Conservation (phyloP, 2,888 invertebrate species). For the Caenorhabditis doughertyi region DNA sequence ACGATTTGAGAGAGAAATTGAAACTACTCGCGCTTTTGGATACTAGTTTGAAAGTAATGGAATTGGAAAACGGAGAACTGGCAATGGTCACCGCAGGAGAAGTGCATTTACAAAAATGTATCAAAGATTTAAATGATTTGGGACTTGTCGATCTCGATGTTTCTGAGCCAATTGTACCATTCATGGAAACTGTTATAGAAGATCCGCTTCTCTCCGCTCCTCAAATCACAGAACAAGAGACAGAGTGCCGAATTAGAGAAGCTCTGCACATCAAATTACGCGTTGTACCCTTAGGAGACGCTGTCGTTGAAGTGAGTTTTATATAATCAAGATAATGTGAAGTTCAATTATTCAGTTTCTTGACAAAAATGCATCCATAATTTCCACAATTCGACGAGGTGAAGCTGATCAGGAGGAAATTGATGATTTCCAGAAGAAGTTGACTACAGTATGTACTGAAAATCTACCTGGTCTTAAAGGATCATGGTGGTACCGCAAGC, state of each 20-base stretch:
- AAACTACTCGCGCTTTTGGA: conserved; percentile 77
- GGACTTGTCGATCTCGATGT: conserved; percentile 84
- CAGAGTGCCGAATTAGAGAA: conserved; percentile 77
- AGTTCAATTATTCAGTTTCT: conserved; percentile 59
- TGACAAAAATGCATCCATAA: conserved; percentile 63
- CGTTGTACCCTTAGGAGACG: conserved; percentile 74
- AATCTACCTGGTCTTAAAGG: conserved; percentile 76
- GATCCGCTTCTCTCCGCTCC: conserved; percentile 69
- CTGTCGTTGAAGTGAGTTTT: conserved; percentile 59
- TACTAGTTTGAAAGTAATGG: conserved; percentile 78
- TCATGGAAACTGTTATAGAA: conserved; percentile 93
- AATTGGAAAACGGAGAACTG: conserved; percentile 96
- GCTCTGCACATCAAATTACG: conserved; percentile 75
- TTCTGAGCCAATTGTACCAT: conserved; percentile 96
- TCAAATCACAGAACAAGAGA: conserved; percentile 76
- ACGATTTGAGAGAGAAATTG: conserved; percentile 73
- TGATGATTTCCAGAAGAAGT: conserved; percentile 58
- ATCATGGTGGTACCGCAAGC: conserved; percentile 78
- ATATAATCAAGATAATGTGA: no score
- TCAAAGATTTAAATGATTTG: conserved; percentile 90
- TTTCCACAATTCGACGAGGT: conserved; percentile 70
- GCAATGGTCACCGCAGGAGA: conserved; percentile 96
- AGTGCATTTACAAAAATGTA: conserved; percentile 95
- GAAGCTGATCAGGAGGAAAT: conserved; percentile 51
- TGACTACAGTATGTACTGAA: conserved; percentile 48